These are phyloP conservation scores for Chamaetylas fuelleborni DNA, from an alignment of 2,113 vertebrate species.

Conservation along the genomic window DNA sequence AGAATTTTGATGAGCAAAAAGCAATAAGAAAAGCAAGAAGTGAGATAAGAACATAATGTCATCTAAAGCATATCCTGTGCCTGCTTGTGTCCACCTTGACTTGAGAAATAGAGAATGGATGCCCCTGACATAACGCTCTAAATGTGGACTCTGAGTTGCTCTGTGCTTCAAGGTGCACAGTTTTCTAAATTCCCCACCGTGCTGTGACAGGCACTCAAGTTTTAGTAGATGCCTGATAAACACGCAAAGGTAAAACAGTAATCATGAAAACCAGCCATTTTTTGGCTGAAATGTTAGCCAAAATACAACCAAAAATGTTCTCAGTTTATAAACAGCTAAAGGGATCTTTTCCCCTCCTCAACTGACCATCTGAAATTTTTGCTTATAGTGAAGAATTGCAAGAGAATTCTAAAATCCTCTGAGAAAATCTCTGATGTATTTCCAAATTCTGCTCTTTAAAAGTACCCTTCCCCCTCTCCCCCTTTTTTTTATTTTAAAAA, in stretches of 20 bases:
- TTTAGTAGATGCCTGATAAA: background rate
- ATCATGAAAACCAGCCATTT: background rate
- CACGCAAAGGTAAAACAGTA: background rate
- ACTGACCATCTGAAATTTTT: background rate
- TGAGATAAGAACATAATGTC: background rate
- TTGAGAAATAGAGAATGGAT: background rate
- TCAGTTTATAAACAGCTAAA: background rate
- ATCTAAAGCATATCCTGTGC: background rate
- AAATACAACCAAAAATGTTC: background rate
- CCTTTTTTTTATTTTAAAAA: background rate
- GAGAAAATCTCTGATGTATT: background rate
- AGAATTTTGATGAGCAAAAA: constrained; percentile 3
- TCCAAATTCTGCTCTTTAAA: background rate
- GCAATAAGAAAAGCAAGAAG: background rate
- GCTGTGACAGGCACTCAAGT: background rate
- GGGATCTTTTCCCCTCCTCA: rapidly evolving
- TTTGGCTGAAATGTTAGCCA: background rate
- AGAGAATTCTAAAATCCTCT: background rate
- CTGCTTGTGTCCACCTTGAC: background rate
- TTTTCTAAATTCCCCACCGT: background rate
- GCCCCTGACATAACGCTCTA: background rate
- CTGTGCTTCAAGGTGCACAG: background rate
- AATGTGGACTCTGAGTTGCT: background rate
- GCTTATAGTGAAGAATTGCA: background rate
- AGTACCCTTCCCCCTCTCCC: background rate